phyloP scores from a whole-genome alignment of 2,888 invertebrate species.

The Willowsia nigromaculata region DNA sequence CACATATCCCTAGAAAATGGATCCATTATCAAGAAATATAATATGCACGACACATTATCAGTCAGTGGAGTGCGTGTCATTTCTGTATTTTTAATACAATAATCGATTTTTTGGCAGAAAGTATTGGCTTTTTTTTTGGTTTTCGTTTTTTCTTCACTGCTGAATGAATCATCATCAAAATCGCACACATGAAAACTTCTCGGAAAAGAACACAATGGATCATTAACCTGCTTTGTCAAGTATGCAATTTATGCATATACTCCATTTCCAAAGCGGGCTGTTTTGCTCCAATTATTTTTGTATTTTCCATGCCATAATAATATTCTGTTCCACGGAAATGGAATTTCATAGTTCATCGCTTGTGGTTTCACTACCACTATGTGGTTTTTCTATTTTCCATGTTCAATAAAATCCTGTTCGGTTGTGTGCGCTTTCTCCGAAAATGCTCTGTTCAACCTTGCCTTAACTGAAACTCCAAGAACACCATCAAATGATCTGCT shows the following conservation, averaged over 20 bases:
- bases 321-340: not conserved
- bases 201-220: not conserved
- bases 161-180: not conserved
- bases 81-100: not conserved
- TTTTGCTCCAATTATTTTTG: not conserved
- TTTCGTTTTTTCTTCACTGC: not conserved
- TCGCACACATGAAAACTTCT: not conserved
- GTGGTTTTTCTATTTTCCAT: not conserved
- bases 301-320: not conserved
- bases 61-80: not conserved
- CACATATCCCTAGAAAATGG: no score
- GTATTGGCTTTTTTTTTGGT: not conserved
- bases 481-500: not conserved
- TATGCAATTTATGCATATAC: not conserved
- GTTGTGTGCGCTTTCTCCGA: no score
- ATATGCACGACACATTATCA: not conserved
- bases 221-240: slow-evolving; percentile 19
- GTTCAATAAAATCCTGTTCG: not conserved
- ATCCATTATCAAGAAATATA: not conserved
- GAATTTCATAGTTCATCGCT: slow-evolving; percentile 19
- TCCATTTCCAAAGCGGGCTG: not conserved
- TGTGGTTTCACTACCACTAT: not conserved
- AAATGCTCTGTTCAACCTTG: not conserved
- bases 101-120: not conserved
- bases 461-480: not conserved